Conservation (phyloP, 1,140 invertebrate species). For the Oncopeltus fasciatus region DNA sequence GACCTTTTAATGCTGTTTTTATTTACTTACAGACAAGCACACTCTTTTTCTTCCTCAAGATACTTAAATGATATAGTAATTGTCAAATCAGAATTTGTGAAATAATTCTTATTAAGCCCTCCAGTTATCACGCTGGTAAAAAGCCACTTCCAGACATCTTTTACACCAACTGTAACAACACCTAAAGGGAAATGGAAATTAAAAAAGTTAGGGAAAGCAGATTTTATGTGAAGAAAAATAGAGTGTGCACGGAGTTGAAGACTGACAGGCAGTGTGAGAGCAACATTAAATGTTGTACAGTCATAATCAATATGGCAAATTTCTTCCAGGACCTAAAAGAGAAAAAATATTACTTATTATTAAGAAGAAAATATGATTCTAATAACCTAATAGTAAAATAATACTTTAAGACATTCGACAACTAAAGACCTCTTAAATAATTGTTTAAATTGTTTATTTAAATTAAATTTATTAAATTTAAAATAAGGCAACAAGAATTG, state of each 20-base stretch:
- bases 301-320: slow-evolving; percentile 31
- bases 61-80: slow-evolving; percentile 37
- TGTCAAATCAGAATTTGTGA: slow-evolving; percentile 36
- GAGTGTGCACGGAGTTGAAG: slow-evolving; percentile 33
- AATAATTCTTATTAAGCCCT: slow-evolving; percentile 31
- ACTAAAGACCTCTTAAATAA: no score
- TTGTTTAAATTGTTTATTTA: no score
- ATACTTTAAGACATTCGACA: no score
- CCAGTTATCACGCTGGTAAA: slow-evolving; percentile 33
- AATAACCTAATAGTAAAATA: neutral
- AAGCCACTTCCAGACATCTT: slow-evolving; percentile 51
- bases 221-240: slow-evolving; percentile 30
- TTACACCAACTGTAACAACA: slow-evolving; percentile 31
- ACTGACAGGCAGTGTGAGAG: slow-evolving; percentile 32
- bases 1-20: no score
- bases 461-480: no score
- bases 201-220: slow-evolving; percentile 25
- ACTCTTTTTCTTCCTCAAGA: slow-evolving; percentile 37
- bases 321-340: slow-evolving; percentile 29
- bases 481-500: no score
- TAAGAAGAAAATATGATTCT: neutral
- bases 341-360: neutral
- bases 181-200: slow-evolving; percentile 29
- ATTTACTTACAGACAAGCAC: slow-evolving; percentile 37
- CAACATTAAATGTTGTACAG: slow-evolving; percentile 33